Evolutionary conservation across 2,888 invertebrate genomes (phyloP), one percentile per base, ranked within the genome.

Genomic region (Callinectes sapidus): DNA sequence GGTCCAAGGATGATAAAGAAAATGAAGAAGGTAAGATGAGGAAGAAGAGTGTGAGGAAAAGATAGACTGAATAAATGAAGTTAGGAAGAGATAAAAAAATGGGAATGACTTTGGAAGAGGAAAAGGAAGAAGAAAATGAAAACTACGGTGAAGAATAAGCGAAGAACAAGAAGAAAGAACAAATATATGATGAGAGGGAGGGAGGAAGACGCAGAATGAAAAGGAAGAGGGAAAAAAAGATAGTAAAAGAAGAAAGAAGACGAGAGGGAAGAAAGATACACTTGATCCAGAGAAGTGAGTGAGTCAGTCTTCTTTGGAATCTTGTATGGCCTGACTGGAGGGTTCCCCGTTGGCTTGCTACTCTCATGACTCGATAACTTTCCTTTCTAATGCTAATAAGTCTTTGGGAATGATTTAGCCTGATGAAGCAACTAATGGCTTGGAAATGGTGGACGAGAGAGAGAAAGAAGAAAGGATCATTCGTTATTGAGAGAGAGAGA

Each of bases 401-500:
- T 71, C 23, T 71, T 71, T 71, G 1, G 23, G 23, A 71, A 28
- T 23, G 23, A 71, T 71, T 71, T 71, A n/a, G 28, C 2, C 28
- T 71, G 23, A 71, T 10, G 71, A 71, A 71, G 28, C 71, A n/a
- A 71, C 28, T 71, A 71, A 71, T 71, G 28, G 23, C 71, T 71
- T 71, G 23, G 18, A 71, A 71, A 71, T 71, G 48, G 48, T 61
- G 18, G 14, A 54, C n/a, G 32, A 55, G 35, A 55, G 32, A 55
- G 35, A 55, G 23, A 61, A 71, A n/a, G 28, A n/a, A 28, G 71
- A 3, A n/a, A n/a, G 28, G 28, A 71, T 28, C 23, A 23, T 8
- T 71, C n/a, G 71, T 8, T 71, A 23, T 71, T 23, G 71, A 71
- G n/a, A 71, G 71, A 71, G n/a, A 87, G 61, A 55, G 85, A n/a